Conservation (phyloP, 2,113 vertebrate genomes). For the Odontesthes bonariensis region DNA sequence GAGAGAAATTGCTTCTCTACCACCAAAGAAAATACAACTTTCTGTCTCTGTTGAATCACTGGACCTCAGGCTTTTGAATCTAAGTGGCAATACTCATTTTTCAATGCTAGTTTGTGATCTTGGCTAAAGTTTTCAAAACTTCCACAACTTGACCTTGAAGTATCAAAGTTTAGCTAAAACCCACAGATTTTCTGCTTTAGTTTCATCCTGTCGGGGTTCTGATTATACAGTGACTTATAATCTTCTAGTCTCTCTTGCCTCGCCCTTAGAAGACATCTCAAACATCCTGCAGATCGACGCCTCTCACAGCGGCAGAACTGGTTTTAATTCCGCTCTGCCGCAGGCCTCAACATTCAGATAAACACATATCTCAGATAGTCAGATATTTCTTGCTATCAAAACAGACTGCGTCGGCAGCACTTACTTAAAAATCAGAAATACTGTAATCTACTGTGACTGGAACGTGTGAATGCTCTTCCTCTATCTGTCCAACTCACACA, state of each 20-base stretch:
- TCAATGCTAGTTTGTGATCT: constrained; percentile 30
- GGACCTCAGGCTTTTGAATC: constrained; percentile 54
- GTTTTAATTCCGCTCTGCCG: constrained; percentile 70
- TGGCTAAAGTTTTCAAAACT: constrained; percentile 58
- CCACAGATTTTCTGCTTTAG: constrained; percentile 43
- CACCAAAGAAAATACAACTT: constrained; percentile 73
- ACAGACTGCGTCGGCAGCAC: constrained; percentile 53
- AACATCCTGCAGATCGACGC: constrained; percentile 44
- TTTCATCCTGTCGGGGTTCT: constrained; percentile 35
- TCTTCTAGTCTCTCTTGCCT: constrained; percentile 47
- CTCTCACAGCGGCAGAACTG: constrained; percentile 50
- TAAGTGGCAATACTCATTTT: constrained; percentile 45
- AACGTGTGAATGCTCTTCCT: constrained; percentile 54
- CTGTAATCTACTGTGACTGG: constrained; percentile 66
- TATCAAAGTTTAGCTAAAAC: constrained; percentile 51
- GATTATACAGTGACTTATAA: constrained; percentile 53
- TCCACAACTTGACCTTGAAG: constrained; percentile 44
- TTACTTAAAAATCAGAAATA: constrained; percentile 66
- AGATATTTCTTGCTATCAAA: constrained; percentile 69
- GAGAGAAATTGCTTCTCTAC: constrained; percentile 81
- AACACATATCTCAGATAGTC: constrained; percentile 70
- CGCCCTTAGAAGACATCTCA: constrained; percentile 40
- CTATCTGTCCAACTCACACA: constrained; percentile 54
- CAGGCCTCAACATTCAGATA: constrained; percentile 64
- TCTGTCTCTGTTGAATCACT: constrained; percentile 56